phyloP scores from a whole-genome alignment of 2,797 vertebrate species.

The Prionace glauca region DNA sequence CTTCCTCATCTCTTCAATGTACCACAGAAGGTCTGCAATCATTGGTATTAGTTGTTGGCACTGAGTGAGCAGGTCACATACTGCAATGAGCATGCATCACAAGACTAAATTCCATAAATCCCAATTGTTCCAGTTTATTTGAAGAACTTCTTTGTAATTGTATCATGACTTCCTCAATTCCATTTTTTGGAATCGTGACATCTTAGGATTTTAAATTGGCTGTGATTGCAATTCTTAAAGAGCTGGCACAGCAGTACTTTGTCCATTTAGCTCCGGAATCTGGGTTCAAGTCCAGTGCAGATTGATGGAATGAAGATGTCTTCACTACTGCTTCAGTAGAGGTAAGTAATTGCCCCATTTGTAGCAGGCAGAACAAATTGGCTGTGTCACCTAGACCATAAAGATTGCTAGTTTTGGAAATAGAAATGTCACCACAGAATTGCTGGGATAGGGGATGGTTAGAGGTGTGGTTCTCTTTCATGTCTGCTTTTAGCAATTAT shows the following conservation, averaged over 20 bases:
- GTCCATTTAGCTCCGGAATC: neutral
- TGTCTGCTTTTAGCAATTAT: neutral
- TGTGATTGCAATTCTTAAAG: neutral
- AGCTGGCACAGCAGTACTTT: neutral
- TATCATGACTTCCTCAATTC: neutral
- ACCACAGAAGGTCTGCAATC: neutral
- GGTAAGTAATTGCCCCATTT: neutral
- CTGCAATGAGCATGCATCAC: neutral
- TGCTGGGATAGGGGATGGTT: no score
- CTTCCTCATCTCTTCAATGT: neutral
- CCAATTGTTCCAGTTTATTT: neutral
- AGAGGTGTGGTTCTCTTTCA: neutral
- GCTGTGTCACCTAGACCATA: neutral
- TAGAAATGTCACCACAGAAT: neutral
- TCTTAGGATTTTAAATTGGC: neutral
- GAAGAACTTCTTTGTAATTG: neutral
- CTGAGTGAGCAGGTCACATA: neutral
- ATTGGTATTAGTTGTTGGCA: neutral
- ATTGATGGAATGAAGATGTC: neutral
- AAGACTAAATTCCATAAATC: neutral
- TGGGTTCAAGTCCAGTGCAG: neutral
- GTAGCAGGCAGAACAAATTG: neutral
- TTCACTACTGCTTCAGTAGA: neutral
- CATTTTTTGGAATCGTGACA: neutral
- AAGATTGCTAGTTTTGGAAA: neutral